These are phyloP conservation scores for Ictidomys tridecemlineatus DNA, from an alignment of 2,113 vertebrate species.

Conservation along the genomic window DNA sequence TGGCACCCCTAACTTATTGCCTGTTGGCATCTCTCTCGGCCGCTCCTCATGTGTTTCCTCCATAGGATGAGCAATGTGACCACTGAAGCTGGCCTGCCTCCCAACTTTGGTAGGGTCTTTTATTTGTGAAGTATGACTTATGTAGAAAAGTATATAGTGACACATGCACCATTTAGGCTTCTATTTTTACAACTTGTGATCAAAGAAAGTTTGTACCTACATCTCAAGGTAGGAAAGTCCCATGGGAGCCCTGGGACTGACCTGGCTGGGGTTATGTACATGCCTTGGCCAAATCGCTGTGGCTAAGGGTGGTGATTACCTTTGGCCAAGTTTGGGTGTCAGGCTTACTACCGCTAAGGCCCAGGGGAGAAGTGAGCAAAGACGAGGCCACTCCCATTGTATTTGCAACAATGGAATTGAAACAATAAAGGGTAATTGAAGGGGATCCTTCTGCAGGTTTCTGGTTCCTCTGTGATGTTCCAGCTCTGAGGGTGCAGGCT, in stretches of 20 bases:
- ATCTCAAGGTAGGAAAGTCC: neutral
- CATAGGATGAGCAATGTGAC: neutral
- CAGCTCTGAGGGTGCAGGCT: neutral
- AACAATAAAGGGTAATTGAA: neutral
- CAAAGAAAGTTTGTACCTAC: neutral
- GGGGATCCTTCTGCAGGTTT: neutral
- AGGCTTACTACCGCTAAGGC: neutral
- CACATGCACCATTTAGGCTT: neutral
- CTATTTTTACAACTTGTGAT: neutral
- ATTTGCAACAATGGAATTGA: neutral
- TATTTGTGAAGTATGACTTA: neutral
- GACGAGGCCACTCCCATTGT: neutral
- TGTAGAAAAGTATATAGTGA: neutral
- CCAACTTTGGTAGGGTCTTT: neutral
- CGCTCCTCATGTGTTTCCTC: neutral
- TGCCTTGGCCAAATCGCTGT: neutral
- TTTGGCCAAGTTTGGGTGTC: neutral
- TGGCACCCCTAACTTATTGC: neutral
- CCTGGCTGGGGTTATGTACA: neutral
- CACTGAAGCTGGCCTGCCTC: neutral
- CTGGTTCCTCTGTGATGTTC: neutral
- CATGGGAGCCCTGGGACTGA: neutral
- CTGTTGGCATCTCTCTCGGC: neutral
- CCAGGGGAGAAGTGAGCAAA: neutral
- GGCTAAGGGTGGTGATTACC: neutral